Evolutionary conservation across 2,888 invertebrate species (phyloP), one percentile per base, ranked within the genome.

Genomic region (Cylloceria caligata): DNA sequence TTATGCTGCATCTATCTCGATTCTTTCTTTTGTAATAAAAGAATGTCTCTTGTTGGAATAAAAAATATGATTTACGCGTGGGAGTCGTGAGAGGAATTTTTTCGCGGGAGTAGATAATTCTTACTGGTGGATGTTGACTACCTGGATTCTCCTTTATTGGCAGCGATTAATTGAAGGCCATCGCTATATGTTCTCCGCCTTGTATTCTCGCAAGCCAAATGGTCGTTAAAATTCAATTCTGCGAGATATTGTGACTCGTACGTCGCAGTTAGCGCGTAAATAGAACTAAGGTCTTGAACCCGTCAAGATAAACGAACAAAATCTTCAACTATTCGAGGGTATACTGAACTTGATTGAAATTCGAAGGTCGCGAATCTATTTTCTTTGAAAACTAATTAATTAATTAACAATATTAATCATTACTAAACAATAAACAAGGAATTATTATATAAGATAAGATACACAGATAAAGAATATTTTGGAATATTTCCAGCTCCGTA

Each of bases 141-240:
- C 73, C 77, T 81, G 77, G n/a, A n/a, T n/a, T n/a, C n/a, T 68
- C 77, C 81, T 68, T 77, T 77, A 81, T 77, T 69, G 68, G 68
- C 68, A 67, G 30, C 55, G 73, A 77, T 77, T 81, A 81, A 81
- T 81, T 73, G 36, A 73, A 77, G 77, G 64, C 69, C 73, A 69
- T 39, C 68, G 69, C 57, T 77, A 47, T 16, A 64, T 73, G n/a
- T 69, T 47, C 47, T 47, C 36, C 47, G 64, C 55, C 72, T 55
- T 47, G 67, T 47, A 30, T 47, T 16, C 67, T 19, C 67, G 67
- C 19, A 11, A 16, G 19, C 30, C 19, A 67, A 47, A 47, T 55
- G 49, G 64, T 80, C 55, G 68, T 47, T 45, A 68, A 71, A 73
- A 3, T 6, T 16, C 16, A 9, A 19, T 19, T 13, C 1, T 13